Conservation (phyloP, 2,797 vertebrate genomes). For the Mastacembelus armatus region DNA sequence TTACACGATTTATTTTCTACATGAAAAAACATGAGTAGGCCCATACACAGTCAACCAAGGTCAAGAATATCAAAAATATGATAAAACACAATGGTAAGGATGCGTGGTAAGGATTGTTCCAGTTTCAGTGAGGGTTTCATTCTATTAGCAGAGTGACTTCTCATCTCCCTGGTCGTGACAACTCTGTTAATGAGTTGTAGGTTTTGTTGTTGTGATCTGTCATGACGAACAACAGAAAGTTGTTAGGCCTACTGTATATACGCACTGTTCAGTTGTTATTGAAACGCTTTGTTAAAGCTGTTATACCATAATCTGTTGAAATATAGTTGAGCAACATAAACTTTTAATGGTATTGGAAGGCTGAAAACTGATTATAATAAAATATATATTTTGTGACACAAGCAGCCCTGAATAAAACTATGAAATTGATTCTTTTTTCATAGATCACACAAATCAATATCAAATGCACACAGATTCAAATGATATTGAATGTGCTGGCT, state of each 20-base stretch:
- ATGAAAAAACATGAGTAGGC: too few relatives aligned
- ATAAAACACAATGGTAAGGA: too few relatives aligned
- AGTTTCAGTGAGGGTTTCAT: too few relatives aligned
- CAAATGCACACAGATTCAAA: constrained; percentile 74
- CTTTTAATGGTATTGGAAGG: constrained; percentile 39
- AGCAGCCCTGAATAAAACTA: constrained; percentile 58
- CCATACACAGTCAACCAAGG: too few relatives aligned
- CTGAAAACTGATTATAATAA: constrained; percentile 27
- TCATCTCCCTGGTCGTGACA: background rate
- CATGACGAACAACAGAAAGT: too few relatives aligned
- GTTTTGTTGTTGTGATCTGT: background rate
- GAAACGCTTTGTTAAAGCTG: constrained; percentile 3
- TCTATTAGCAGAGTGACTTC: background rate
- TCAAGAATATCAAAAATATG: too few relatives aligned
- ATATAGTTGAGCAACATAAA: constrained; percentile 23
- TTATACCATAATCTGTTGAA: too few relatives aligned
- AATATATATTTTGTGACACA: constrained; percentile 43
- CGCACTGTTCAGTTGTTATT: too few relatives aligned
- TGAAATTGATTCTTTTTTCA: constrained; percentile 77
- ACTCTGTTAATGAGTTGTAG: background rate
- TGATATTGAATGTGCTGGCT: constrained; percentile 70
- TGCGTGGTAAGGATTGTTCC: too few relatives aligned
- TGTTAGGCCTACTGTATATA: too few relatives aligned
- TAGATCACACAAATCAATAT: constrained; percentile 76
- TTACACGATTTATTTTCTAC: too few relatives aligned